Conservation (phyloP, 2,113 vertebrate genomes). For the Forbesichthys agassizii region DNA sequence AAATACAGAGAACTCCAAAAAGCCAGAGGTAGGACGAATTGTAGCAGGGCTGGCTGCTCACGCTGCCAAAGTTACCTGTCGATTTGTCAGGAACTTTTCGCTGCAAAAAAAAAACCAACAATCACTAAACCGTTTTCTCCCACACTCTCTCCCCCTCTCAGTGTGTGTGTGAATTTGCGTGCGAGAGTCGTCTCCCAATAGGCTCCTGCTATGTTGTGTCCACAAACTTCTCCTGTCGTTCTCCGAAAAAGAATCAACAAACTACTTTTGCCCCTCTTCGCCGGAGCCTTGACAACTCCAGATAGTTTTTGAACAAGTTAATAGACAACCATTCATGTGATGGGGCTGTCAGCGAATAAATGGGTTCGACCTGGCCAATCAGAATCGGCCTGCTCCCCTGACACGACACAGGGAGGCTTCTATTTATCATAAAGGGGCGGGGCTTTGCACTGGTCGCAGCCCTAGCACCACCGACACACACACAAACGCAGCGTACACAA, state of each 20-base stretch:
- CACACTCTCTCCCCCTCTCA: constrained; percentile 44
- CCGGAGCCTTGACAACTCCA: constrained; percentile 97
- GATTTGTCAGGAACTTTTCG: constrained; percentile 71
- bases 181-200: constrained; percentile 69
- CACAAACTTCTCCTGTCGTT: constrained; percentile 80
- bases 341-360: constrained; percentile 99
- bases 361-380: constrained; percentile 93
- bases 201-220: constrained; percentile 72
- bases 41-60: constrained; percentile 44
- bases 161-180: background rate
- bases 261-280: constrained; percentile 87
- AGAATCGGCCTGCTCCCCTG: constrained; percentile 81
- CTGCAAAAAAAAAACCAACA: constrained; percentile 59
- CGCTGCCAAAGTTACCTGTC: constrained; percentile 69
- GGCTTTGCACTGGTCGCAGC: constrained; percentile 62
- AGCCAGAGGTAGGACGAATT: constrained; percentile 38
- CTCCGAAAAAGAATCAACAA: constrained; percentile 87
- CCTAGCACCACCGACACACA: background rate
- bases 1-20: constrained; percentile 38
- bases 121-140: constrained; percentile 56
- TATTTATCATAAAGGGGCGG: constrained; percentile 93
- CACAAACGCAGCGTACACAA: background rate
- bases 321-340: constrained; percentile 99
- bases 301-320: constrained; percentile 99
- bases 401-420: constrained; percentile 61